Base-by-base conservation (phyloP, 2,113 vertebrate genomes). In the Plectropomus leopardus region DNA sequence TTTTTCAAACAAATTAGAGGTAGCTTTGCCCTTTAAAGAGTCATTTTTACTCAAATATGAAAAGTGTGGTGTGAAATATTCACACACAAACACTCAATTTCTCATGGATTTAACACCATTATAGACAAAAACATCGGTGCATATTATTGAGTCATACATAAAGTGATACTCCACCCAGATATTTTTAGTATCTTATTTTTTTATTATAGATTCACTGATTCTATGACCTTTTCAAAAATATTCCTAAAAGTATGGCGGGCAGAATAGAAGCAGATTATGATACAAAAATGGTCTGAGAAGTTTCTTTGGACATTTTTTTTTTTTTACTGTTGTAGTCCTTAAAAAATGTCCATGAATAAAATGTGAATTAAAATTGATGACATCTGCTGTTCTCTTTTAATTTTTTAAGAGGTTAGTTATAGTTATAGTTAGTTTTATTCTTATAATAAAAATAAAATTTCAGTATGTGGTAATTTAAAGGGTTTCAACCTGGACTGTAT, bases 11-110 rank as follows among this genome's bases (percentile, higher is more conserved):
- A 72, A 77, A 67, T 69, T 7, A 76, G 87, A 94, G 86, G 83
- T 89, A 90, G 89, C 54, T 84, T 78, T 28, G 57, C 57, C 45
- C 55, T 83, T 90, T 48, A 36, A 47, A 76, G 34, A 77, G 21
- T 40, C 1, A 30, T 54, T 78, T 50, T 42, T 36, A 21, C 5
- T 55, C 11, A 82, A 59, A 84, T 70, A 42, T 47, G 10, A 76
- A 76, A 68, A 26, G 8, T 67, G 9, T 60, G 66, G 45, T 42
- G 23, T n/a, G 45, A 61, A 53, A 55, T 40, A 61, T 48, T 36
- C 28, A 54, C 40, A 72, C 32, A 73, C 53, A 70, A 1, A 51
- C 64, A 70, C 44, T 21, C 61, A 10, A 28, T 19, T 57, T 14
- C 34, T 74, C 13, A n/a, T 30, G 23, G 40, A 44, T 60, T 71